phyloP scores from a whole-genome alignment of 37 sponge, comb jelly and placozoan genomes.

The Crambe crambe region DNA sequence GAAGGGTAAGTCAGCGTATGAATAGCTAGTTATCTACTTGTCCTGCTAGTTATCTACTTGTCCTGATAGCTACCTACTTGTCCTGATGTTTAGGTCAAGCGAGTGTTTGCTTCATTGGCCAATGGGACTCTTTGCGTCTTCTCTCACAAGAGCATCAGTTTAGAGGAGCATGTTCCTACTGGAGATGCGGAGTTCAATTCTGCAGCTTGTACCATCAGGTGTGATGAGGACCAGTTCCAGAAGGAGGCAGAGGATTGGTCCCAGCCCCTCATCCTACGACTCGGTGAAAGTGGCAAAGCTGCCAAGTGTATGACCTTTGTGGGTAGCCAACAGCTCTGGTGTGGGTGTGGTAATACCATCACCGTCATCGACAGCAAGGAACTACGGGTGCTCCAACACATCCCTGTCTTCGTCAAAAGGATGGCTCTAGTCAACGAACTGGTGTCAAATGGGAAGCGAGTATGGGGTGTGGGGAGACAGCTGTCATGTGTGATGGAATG shows the following conservation, averaged over 20 bases:
- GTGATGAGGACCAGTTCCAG: constrained; percentile 52
- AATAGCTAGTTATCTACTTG: background rate
- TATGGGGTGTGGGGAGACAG: constrained; percentile 86
- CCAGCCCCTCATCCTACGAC: constrained; percentile 59
- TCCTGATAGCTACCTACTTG: background rate
- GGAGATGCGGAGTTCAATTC: constrained; percentile 58
- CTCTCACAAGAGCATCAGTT: constrained; percentile 61
- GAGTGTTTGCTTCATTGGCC: constrained; percentile 82
- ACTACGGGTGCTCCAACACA: constrained; percentile 47
- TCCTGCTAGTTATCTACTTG: background rate
- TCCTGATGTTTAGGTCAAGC: constrained; percentile 53
- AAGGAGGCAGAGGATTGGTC: constrained; percentile 82
- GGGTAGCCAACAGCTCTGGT: constrained; percentile 69
- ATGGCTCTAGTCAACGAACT: constrained; percentile 75
- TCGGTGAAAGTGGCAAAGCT: constrained; percentile 45
- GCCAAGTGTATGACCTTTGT: constrained; percentile 81
- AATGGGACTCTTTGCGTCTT: constrained; percentile 77
- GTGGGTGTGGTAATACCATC: constrained; percentile 80
- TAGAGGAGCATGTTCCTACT: background rate
- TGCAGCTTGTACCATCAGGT: constrained; percentile 49
- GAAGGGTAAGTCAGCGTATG: constrained; percentile 46
- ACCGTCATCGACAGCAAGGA: constrained; percentile 66
- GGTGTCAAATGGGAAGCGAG: constrained; percentile 62
- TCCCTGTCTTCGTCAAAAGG: constrained; percentile 66
- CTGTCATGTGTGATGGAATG: constrained; percentile 83